phyloP scores from a whole-genome alignment of 2,888 invertebrate species.

The Anodontia alba region DNA sequence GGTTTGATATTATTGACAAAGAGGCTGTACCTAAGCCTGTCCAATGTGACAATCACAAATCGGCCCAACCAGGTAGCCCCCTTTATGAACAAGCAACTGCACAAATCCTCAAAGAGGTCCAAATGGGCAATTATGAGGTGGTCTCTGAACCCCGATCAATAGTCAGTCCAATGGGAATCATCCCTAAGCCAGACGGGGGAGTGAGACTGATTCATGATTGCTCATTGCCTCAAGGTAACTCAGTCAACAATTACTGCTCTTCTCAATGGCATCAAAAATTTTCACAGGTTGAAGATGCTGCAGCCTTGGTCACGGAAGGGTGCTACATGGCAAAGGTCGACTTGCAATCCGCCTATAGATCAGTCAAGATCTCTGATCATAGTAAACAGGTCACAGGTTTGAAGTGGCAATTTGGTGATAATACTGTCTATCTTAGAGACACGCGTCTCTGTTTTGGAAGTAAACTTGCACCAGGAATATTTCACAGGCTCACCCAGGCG shows the following conservation, averaged over 20 bases:
- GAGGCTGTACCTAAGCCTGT: no score
- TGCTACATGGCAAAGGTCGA: conserved; percentile 1
- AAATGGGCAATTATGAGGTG: background rate
- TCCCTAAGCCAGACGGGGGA: conserved; percentile 13
- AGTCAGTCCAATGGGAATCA: background rate
- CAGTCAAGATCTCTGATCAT: background rate
- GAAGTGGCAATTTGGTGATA: background rate
- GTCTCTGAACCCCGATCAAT: background rate
- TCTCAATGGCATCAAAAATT: background rate
- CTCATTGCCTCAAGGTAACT: no score
- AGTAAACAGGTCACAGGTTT: conserved; percentile 12
- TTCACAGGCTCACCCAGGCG: conserved; percentile 22
- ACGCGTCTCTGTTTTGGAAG: conserved; percentile 9
- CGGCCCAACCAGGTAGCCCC: no score
- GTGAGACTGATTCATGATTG: no score
- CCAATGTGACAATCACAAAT: no score
- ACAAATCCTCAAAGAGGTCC: background rate
- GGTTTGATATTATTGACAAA: no score
- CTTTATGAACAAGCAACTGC: conserved; percentile 2
- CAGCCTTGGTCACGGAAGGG: conserved; percentile 2
- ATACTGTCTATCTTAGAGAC: background rate
- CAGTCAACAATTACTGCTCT: conserved; percentile 1
- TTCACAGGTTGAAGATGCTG: conserved; percentile 1
- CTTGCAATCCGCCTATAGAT: background rate
- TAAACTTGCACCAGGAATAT: conserved; percentile 29